Evolutionary conservation across 2,113 vertebrate genomes (phyloP), one percentile per base, ranked within the genome.

Genomic region (Callorhinus ursinus): DNA sequence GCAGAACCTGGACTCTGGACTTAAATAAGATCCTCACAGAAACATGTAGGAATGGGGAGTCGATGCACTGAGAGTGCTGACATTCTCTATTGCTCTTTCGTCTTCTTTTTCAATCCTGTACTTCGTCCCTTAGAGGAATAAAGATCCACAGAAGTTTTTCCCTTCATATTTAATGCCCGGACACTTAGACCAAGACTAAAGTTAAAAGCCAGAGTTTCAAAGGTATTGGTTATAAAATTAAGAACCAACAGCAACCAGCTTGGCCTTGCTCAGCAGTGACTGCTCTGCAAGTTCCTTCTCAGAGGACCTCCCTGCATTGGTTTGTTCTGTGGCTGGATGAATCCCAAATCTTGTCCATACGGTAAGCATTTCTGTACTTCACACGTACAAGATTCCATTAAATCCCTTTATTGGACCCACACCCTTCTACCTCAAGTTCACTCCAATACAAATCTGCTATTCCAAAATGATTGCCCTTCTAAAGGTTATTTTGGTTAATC

Each of bases 401-500:
- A 88, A 33, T 22, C 33, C 51, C 74, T 84, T 72, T 10, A 28
- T 0, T 31, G n/a, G 14, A 36, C 65, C 57, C 16, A 85, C 46
- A 51, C 46, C 42, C 28, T 51, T 86, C 63, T 14, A 61, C 57
- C 76, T 95, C 72, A 61, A 76, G 82, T 13, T 55, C 91, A 46
- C 79, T 67, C 36, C 83, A 55, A 6, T 33, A 89, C 71, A 80
- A 53, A 79, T 28, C 33, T 61, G 83, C 63, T 81, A 51, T 26
- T 87, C 86, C 72, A 74, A 94, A 88, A 89, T 26, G 88, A 74
- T 22, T 67, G 69, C 61, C 82, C 79, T 74, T 93, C 90, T 82
- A 77, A 93, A 84, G 74, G 57, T 82, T 74, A 80, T 83, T 95
- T 42, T 65, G 53, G 67, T 36, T 98, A 97, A 97, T 95, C 79